Evolutionary conservation across 64 coral and sea anemone genomes (phyloP).

Genomic region (Stichodactyla mertensii): DNA sequence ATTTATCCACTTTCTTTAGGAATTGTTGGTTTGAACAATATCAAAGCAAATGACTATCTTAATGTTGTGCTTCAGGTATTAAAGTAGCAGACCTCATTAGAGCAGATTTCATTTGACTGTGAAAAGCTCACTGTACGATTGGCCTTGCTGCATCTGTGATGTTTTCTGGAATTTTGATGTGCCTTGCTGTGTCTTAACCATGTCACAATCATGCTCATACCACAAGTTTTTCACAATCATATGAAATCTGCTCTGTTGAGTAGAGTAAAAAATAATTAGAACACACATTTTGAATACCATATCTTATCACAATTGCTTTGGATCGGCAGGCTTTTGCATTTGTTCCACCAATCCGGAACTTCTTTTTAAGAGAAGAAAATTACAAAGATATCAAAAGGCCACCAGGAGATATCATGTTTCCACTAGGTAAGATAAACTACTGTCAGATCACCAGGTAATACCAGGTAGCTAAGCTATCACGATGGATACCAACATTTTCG

Average conservation of each 20-base stretch:
- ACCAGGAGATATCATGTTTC: conserved; percentile 85
- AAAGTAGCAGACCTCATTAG: background rate
- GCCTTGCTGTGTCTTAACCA: too few species aligned
- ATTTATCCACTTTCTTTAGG: conserved; percentile 35
- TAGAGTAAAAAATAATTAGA: too few species aligned
- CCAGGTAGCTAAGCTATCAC: too few species aligned
- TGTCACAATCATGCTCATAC: too few species aligned
- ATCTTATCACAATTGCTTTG: background rate
- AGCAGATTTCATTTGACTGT: background rate
- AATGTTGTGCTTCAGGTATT: conserved; percentile 95
- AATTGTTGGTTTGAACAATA: conserved; percentile 95
- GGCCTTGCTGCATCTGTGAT: too few species aligned
- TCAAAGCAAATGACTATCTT: conserved; percentile 96
- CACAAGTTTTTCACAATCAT: too few species aligned
- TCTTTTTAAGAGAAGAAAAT: conserved; percentile 90
- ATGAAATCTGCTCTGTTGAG: too few species aligned
- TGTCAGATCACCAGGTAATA: too few species aligned
- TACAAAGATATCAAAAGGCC: conserved; percentile 86
- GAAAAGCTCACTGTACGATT: too few species aligned
- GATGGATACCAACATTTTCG: too few species aligned
- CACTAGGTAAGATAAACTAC: conserved; percentile 49
- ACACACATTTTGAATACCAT: background rate
- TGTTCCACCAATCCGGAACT: conserved; percentile 85
- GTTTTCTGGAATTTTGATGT: too few species aligned
- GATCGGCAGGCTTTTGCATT: conserved; percentile 75